Percentiles rank a stretch among this genome's conserved stretches.
Conservation (phyloP, 2,113 vertebrate species). For the Argyrosomus japonicus region DNA sequence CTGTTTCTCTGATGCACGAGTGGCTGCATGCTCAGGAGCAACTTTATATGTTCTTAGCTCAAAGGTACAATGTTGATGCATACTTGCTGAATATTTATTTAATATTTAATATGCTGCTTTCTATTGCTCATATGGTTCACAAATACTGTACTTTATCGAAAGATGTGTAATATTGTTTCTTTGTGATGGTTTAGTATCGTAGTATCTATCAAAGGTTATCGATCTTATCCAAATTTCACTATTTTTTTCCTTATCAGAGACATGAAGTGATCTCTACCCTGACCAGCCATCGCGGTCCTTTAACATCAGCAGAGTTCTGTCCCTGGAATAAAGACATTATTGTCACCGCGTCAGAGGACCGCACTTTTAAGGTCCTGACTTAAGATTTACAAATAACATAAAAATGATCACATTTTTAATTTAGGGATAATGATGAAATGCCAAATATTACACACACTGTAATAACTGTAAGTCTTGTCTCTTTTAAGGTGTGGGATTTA, state of each 20-base stretch:
- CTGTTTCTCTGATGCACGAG: slow-evolving; percentile 81
- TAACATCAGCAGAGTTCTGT: slow-evolving; percentile 91
- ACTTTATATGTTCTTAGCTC: slow-evolving; percentile 81
- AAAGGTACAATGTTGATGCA: slow-evolving; percentile 78
- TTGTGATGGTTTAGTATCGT: neutral
- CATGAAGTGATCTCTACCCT: slow-evolving; percentile 75
- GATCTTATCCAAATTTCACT: neutral
- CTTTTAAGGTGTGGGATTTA: slow-evolving; percentile 89
- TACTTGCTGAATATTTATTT: neutral
- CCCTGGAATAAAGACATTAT: slow-evolving; percentile 84
- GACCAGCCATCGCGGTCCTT: slow-evolving; percentile 83
- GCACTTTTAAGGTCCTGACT: slow-evolving; percentile 85
- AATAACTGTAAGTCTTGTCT: slow-evolving; percentile 19
- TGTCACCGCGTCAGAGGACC: slow-evolving; percentile 90
- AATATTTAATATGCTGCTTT: neutral
- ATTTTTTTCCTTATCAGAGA: slow-evolving; percentile 59
- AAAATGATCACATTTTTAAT: neutral
- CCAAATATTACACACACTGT: neutral
- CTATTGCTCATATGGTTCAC: neutral
- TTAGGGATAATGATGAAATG: neutral
- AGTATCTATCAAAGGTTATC: neutral
- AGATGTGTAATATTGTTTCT: neutral
- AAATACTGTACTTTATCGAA: neutral
- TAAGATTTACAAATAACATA: neutral
- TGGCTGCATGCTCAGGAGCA: slow-evolving; percentile 85